Percentiles rank a stretch among this genome's conserved stretches.
These are phyloP conservation scores for Agrilus mali DNA, from an alignment of 2,888 invertebrate species.

Conservation along the genomic window DNA sequence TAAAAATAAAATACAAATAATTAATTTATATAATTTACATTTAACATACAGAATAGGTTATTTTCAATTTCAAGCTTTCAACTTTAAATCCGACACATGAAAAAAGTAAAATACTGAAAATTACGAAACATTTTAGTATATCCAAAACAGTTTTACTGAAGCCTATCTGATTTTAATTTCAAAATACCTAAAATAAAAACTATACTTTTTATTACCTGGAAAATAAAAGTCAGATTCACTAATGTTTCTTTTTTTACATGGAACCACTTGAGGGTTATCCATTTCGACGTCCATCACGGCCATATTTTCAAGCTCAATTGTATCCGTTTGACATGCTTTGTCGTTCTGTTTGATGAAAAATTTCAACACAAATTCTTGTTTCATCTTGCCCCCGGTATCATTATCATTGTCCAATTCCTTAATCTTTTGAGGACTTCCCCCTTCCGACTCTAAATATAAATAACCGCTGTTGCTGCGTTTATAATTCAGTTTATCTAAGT, in stretches of 20 bases:
- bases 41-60: too few species aligned
- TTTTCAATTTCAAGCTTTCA: too few species aligned
- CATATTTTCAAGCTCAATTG: background rate
- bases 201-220: constrained; percentile 19
- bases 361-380: constrained; percentile 46
- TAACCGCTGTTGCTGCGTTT: constrained; percentile 53
- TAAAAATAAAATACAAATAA: too few species aligned
- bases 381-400: constrained; percentile 20
- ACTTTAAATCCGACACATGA: too few species aligned
- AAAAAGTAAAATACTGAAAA: too few species aligned
- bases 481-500: constrained; percentile 46
- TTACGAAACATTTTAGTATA: too few species aligned
- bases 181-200: too few species aligned
- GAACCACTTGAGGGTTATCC: constrained; percentile 15
- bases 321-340: constrained; percentile 47
- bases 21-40: too few species aligned
- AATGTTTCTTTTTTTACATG: constrained; percentile 15
- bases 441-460: constrained; percentile 42
- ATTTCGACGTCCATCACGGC: constrained; percentile 1
- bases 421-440: constrained; percentile 37
- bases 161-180: too few species aligned
- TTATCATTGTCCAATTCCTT: constrained; percentile 38
- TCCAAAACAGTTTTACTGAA: too few species aligned
- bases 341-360: constrained; percentile 51
- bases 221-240: constrained; percentile 21